Conservation (phyloP, 2,888 invertebrate species). For the Exephanes ischioxanthus region DNA sequence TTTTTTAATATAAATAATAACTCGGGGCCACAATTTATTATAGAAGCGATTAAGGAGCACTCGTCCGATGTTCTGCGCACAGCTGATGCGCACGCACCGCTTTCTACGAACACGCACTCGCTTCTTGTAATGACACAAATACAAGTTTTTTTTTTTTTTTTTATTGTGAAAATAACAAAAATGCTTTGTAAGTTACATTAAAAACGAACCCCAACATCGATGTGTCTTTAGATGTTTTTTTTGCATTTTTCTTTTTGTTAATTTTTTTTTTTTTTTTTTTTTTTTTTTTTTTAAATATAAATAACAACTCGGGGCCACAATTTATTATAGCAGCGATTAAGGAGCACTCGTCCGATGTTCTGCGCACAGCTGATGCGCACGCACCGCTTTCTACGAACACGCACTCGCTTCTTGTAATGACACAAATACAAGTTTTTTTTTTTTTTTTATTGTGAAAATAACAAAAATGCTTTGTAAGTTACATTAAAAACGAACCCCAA, state of each 20-base stretch:
- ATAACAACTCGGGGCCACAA: background rate
- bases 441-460: too few species aligned
- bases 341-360: background rate
- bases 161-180: too few species aligned
- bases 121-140: too few species aligned
- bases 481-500: conserved; percentile 60
- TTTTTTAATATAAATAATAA: background rate
- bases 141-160: too few species aligned
- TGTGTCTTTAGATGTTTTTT: background rate
- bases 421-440: too few species aligned
- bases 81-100: background rate
- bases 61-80: background rate
- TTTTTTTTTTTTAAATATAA: background rate
- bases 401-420: background rate
- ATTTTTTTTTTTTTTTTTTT: background rate
- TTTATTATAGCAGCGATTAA: background rate
- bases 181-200: conserved; percentile 89
- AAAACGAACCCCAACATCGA: conserved; percentile 33
- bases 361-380: background rate
- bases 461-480: conserved; percentile 89
- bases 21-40: background rate
- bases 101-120: background rate
- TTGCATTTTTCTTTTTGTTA: background rate
- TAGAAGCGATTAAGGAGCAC: background rate
- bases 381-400: background rate